Conservation (phyloP, 2,113 vertebrate species). For the Oryctolagus cuniculus region mOryCun1.1 NC_091438.1:146139001-146139500, state of each 20-base stretch:
- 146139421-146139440: accelerated
- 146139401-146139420: neutral
- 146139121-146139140: neutral
- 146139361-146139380: neutral
- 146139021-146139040: conserved; percentile 71
- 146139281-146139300: neutral
- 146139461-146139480: neutral
- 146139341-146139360: neutral
- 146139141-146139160: neutral
- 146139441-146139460: neutral
- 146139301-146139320: neutral
- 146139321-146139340: neutral
- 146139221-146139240: neutral
- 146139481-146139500: neutral
- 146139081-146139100: conserved; percentile 49
- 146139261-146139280: neutral
- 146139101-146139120: neutral
- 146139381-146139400: neutral
- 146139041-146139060: neutral
- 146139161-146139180: neutral
- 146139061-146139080: neutral
- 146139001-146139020: conserved; percentile 83
- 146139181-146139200: neutral
- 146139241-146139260: neutral
- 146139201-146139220: neutral